phyloP scores from a whole-genome alignment of 2,113 vertebrate genomes.

The Neotragus pygmaeus region DNA sequence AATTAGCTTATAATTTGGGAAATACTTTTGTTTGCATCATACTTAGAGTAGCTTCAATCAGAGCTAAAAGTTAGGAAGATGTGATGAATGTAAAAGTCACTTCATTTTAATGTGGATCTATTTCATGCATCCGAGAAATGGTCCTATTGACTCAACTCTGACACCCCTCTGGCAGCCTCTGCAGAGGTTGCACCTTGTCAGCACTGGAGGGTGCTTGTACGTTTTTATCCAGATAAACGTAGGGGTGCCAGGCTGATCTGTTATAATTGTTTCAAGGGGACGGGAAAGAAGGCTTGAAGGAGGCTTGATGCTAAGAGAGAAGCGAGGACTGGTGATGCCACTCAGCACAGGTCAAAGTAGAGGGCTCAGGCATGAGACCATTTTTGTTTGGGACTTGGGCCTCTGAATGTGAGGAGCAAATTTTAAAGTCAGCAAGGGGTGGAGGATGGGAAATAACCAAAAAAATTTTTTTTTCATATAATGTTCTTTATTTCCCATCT shows the following conservation, averaged over 20 bases:
- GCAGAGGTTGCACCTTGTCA: neutral
- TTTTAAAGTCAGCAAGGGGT: neutral
- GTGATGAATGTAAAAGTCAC: neutral
- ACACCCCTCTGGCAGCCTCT: neutral
- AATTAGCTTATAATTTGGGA: neutral
- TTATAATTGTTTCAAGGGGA: neutral
- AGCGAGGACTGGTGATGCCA: neutral
- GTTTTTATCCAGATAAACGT: conserved; percentile 18
- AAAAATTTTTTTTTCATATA: neutral
- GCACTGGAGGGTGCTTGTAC: neutral
- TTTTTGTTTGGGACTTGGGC: neutral
- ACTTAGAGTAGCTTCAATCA: neutral
- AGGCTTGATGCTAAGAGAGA: neutral
- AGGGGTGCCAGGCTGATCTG: neutral
- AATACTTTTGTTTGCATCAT: neutral
- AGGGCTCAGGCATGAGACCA: neutral
- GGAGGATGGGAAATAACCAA: neutral
- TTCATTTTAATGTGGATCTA: neutral
- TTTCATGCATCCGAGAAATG: neutral
- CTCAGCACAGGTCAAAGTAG: neutral
- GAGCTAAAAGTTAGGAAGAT: neutral
- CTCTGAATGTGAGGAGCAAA: neutral
- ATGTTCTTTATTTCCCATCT: neutral
- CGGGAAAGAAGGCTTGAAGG: neutral
- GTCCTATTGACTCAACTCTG: neutral